Evolutionary conservation across 2,113 vertebrate species (phyloP).

Genomic region (Antigone vipio): DNA sequence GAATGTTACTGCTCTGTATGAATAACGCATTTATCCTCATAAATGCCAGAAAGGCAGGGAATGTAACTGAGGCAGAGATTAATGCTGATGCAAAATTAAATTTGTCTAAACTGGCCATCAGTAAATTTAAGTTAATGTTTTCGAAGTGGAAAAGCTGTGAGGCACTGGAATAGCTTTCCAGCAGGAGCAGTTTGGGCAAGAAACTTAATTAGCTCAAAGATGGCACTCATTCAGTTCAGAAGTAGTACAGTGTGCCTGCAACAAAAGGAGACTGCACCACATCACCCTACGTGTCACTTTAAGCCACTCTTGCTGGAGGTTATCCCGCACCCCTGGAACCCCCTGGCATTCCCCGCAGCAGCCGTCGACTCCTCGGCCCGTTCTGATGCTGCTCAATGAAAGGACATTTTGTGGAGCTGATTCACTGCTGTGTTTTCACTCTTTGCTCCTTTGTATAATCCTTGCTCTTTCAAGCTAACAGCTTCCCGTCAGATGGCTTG

Average conservation of each 20-base stretch:
- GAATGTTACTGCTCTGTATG: background rate
- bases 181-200: constrained; percentile 47
- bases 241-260: background rate
- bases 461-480: constrained; percentile 43
- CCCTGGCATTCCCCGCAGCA: background rate
- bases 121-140: background rate
- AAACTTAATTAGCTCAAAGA: constrained; percentile 1
- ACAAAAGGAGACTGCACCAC: background rate
- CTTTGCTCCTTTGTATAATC: constrained; percentile 35
- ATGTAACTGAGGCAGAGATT: background rate
- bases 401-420: constrained; percentile 6
- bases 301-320: rapidly evolving
- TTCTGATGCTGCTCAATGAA: background rate
- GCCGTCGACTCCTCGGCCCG: background rate
- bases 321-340: background rate
- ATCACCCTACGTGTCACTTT: background rate
- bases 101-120: constrained; percentile 50
- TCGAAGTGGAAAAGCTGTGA: background rate
- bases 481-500: constrained; percentile 60
- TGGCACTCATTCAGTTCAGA: background rate
- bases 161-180: background rate
- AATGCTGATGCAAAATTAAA: background rate
- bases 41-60: background rate
- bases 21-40: background rate
- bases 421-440: constrained; percentile 2